Conservation (phyloP, 2,797 vertebrate species). For the Emydoidea blandingii region DNA sequence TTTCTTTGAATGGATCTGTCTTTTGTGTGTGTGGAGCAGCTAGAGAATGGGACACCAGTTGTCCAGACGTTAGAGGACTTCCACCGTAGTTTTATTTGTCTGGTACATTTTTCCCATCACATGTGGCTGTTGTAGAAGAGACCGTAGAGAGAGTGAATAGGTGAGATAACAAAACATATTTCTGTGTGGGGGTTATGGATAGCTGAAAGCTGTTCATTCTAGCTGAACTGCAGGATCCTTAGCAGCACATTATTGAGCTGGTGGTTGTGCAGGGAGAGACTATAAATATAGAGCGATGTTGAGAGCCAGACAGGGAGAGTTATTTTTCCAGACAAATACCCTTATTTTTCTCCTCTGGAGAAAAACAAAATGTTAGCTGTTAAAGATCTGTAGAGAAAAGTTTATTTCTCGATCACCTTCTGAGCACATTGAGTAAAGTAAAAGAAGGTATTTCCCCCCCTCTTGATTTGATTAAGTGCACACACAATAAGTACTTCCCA, state of each 20-base stretch:
- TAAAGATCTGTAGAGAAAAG: not conserved
- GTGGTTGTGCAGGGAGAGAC: not conserved
- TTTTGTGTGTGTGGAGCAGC: not conserved
- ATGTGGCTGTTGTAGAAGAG: not conserved
- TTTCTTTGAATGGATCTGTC: rapidly evolving
- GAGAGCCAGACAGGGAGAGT: not conserved
- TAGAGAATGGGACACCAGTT: not conserved
- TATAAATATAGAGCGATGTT: not conserved
- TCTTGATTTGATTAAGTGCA: not conserved
- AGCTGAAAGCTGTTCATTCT: not conserved
- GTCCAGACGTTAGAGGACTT: not conserved
- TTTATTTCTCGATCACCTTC: not conserved
- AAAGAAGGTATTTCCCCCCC: not conserved
- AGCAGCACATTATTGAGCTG: not conserved
- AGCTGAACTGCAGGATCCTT: not conserved
- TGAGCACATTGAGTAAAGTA: not conserved
- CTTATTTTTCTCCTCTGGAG: not conserved
- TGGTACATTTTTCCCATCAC: not conserved
- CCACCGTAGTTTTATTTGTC: not conserved
- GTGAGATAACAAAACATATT: not conserved
- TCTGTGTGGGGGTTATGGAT: not conserved
- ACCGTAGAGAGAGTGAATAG: not conserved
- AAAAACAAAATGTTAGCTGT: not conserved
- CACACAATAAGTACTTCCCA: not conserved
- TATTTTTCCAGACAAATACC: not conserved